Conservation (phyloP, 2,797 vertebrate species). For the Amphiprion clarkii region DNA sequence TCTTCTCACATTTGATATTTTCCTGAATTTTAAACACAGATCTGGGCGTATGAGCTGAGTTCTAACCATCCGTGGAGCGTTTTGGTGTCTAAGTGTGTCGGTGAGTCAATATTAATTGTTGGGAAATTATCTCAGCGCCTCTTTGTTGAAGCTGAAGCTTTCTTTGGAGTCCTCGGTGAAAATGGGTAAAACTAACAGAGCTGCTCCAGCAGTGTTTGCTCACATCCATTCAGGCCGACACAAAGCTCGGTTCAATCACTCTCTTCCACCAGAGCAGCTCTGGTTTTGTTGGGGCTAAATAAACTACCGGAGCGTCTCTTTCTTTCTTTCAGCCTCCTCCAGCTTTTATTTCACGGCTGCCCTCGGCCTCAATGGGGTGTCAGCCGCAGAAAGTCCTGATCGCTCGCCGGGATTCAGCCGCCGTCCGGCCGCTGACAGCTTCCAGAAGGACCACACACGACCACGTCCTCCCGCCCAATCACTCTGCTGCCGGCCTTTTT, state of each 20-base stretch:
- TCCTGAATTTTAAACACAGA: too few species aligned
- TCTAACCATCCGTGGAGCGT: too few species aligned
- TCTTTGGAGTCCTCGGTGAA: slow-evolving; percentile 26
- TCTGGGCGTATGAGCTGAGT: too few species aligned
- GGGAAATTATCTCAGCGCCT: slow-evolving; percentile 27
- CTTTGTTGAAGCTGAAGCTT: slow-evolving; percentile 8
- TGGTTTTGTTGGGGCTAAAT: slow-evolving; percentile 69
- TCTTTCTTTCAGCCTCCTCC: slow-evolving; percentile 59
- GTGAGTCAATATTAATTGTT: slow-evolving; percentile 15
- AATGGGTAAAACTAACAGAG: slow-evolving; percentile 63
- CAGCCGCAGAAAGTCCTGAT: slow-evolving; percentile 60
- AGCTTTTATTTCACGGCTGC: slow-evolving; percentile 72
- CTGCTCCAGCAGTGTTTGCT: slow-evolving; percentile 65
- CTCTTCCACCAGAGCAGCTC: slow-evolving; percentile 45
- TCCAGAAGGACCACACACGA: slow-evolving; percentile 76
- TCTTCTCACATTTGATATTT: too few species aligned
- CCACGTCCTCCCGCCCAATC: slow-evolving; percentile 37
- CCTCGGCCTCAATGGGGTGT: slow-evolving; percentile 61
- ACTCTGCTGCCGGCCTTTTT: slow-evolving; percentile 65
- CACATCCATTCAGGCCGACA: slow-evolving; percentile 47
- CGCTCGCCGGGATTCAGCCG: slow-evolving; percentile 52
- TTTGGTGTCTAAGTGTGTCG: not conserved
- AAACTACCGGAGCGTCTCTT: slow-evolving; percentile 67
- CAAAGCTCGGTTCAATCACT: slow-evolving; percentile 65
- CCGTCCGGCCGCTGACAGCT: slow-evolving; percentile 69